Percentiles rank a stretch among this genome's conserved stretches.
phyloP scores from a whole-genome alignment of 2,888 invertebrate genomes.

The Cerastis rubricosa region DNA sequence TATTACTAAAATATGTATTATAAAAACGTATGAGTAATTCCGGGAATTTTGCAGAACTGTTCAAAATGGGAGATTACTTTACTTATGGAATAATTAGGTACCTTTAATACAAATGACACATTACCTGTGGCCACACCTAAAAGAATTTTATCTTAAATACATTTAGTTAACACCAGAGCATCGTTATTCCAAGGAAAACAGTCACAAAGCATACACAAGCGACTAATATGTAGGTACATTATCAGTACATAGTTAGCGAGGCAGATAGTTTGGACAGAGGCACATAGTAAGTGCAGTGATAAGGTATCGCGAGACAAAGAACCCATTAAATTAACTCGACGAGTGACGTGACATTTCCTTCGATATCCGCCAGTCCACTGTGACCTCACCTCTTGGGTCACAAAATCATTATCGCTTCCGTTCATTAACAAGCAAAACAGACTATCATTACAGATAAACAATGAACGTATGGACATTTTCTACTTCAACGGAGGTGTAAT shows the following conservation, averaged over 20 bases:
- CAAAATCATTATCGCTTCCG: slow-evolving; percentile 89
- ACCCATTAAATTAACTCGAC: slow-evolving; percentile 86
- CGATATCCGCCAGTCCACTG: slow-evolving; percentile 82
- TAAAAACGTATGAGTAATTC: neutral
- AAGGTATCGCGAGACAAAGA: slow-evolving; percentile 89
- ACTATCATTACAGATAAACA: slow-evolving; percentile 72
- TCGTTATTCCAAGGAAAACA: slow-evolving; percentile 38
- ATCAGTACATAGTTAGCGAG: slow-evolving; percentile 63
- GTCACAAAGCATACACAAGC: slow-evolving; percentile 46
- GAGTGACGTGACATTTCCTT: slow-evolving; percentile 89
- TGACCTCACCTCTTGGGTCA: slow-evolving; percentile 87
- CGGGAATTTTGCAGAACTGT: neutral
- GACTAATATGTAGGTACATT: slow-evolving; percentile 62
- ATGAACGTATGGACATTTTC: slow-evolving; percentile 56
- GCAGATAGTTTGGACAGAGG: slow-evolving; percentile 74
- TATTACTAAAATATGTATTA: neutral
- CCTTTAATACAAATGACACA: neutral
- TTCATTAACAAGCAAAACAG: slow-evolving; percentile 81
- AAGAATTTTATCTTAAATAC: slow-evolving; percentile 36
- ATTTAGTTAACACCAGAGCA: slow-evolving; percentile 24
- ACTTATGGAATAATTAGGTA: neutral
- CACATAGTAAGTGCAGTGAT: slow-evolving; percentile 81
- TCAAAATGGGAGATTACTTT: neutral
- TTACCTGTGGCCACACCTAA: slow-evolving; percentile 22
- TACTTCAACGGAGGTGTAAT: slow-evolving; percentile 51